A percentile compares a stretch with the other conserved stretches of the same genome.
Evolutionary conservation across 2,113 vertebrate genomes (phyloP).

Genomic region (Spizaetus ornatus): DNA sequence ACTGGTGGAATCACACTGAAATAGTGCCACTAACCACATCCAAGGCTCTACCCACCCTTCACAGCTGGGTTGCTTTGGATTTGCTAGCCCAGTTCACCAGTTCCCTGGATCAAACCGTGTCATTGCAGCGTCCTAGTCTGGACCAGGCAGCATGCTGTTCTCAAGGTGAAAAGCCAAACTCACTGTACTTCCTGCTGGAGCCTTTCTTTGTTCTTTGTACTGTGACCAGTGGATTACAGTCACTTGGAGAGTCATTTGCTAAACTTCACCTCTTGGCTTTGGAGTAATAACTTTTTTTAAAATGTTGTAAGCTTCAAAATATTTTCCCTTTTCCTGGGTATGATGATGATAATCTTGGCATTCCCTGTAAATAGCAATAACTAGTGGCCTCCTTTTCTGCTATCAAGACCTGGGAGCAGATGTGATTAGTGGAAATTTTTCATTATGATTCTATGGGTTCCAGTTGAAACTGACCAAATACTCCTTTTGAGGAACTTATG

Average conservation of each 20-base stretch:
- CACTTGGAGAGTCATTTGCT: background rate
- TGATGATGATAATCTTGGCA: background rate
- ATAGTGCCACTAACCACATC: background rate
- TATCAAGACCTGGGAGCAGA: background rate
- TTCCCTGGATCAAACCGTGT: background rate
- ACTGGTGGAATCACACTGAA: background rate
- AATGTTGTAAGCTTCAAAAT: background rate
- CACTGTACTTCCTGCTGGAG: background rate
- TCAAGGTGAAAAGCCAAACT: background rate
- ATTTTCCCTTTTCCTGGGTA: background rate
- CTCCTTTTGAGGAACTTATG: background rate
- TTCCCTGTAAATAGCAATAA: background rate
- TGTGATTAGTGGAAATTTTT: background rate
- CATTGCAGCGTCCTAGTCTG: background rate
- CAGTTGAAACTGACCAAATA: background rate
- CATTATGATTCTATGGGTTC: background rate
- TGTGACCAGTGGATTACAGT: background rate
- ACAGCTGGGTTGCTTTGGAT: background rate
- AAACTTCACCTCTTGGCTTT: background rate
- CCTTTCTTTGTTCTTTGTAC: background rate
- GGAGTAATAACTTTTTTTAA: background rate
- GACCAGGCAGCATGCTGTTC: background rate
- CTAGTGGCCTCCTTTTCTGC: background rate
- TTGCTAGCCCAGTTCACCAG: background rate
- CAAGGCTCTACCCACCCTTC: background rate